Evolutionary conservation across 2,113 vertebrate genomes (phyloP).

Genomic region (Neotoma lepida): DNA sequence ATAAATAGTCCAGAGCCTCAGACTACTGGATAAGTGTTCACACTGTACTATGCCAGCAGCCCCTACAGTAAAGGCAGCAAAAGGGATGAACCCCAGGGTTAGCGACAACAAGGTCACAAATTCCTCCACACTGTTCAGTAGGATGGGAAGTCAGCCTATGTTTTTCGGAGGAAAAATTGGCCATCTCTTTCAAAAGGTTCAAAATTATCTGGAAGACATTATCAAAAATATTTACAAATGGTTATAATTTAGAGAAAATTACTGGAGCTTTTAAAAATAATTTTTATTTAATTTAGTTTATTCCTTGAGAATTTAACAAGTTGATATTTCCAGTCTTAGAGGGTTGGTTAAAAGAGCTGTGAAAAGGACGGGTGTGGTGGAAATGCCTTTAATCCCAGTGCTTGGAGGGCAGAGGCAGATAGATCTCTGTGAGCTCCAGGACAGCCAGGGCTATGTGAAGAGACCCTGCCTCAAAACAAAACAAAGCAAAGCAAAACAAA

Average conservation of each 20-base stretch:
- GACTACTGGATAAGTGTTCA: background rate
- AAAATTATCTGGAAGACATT: slow-evolving; percentile 7
- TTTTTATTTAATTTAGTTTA: background rate
- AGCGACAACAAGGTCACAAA: fast-evolving
- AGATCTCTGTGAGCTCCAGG: background rate
- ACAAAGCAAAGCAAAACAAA: background rate
- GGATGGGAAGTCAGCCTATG: background rate
- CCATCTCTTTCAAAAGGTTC: background rate
- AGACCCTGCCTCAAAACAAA: background rate
- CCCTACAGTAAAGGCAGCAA: background rate
- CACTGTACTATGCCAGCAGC: background rate
- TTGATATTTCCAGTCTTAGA: background rate
- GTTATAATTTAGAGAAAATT: background rate
- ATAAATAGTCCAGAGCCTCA: background rate
- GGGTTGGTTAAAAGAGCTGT: background rate
- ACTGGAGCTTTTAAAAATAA: background rate
- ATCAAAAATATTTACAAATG: background rate
- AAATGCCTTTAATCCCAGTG: background rate
- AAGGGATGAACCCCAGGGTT: fast-evolving
- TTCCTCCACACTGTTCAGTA: background rate
- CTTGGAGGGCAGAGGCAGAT: background rate
- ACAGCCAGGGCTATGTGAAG: background rate
- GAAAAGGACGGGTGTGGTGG: background rate
- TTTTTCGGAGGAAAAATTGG: background rate
- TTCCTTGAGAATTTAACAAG: background rate